Conservation (phyloP, 1,140 invertebrate genomes). For the Drosophila eugracilis region DNA sequence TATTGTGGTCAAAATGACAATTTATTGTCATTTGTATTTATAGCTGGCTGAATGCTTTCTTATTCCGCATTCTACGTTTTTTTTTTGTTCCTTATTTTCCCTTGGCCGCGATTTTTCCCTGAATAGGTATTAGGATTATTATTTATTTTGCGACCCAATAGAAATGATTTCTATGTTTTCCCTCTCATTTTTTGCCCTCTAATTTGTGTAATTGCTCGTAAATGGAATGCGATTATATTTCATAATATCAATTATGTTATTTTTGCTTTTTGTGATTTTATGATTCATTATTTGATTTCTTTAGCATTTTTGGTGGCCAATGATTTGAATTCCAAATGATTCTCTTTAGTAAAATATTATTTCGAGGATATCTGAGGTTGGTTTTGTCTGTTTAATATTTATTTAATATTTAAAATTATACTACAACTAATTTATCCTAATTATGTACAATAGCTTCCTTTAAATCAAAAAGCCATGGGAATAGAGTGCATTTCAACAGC, state of each 20-base stretch:
- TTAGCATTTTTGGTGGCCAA: background rate
- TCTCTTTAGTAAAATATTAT: too few species aligned
- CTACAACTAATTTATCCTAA: too few species aligned
- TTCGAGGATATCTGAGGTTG: too few species aligned
- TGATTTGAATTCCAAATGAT: background rate
- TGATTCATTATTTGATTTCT: slow-evolving; percentile 21
- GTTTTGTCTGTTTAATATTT: too few species aligned
- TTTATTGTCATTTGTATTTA: slow-evolving; percentile 78
- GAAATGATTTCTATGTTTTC: slow-evolving; percentile 43
- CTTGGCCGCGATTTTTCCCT: slow-evolving; percentile 2
- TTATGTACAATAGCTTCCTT: background rate
- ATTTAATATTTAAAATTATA: background rate
- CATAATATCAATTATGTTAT: slow-evolving; percentile 35
- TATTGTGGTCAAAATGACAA: slow-evolving; percentile 65
- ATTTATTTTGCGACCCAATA: slow-evolving; percentile 42
- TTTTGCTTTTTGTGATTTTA: slow-evolving; percentile 33
- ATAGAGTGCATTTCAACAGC: slow-evolving; percentile 5
- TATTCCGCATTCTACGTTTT: slow-evolving; percentile 30
- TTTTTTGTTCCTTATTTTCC: too few species aligned
- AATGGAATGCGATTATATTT: slow-evolving; percentile 49
- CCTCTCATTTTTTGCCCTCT: slow-evolving; percentile 20
- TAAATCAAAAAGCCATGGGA: background rate
- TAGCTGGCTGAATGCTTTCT: slow-evolving; percentile 31
- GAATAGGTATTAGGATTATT: slow-evolving; percentile 32
- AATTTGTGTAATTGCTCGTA: slow-evolving; percentile 57